Evolutionary conservation across 2,113 vertebrate species (phyloP), one percentile per base, ranked within the genome.

Genomic region (Epinephelus moara): DNA sequence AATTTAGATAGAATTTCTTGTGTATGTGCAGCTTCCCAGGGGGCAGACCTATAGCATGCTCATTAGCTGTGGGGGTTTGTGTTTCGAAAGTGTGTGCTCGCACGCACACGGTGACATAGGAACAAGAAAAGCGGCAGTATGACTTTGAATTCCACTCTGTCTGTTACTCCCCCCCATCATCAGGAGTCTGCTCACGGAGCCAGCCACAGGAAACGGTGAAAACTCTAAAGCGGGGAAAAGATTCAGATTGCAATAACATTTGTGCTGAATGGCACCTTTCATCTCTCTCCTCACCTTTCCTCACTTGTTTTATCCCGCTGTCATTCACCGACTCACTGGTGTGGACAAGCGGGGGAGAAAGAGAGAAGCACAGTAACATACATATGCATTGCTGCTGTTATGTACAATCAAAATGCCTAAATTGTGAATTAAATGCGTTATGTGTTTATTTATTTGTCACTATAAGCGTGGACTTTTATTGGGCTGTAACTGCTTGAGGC

Each of bases 211-310:
- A 86, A 89, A 75, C 66, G 45, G 64, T 70, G 42, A 79, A 84
- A 87, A 85, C 27, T 75, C 76, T 55, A 70, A 78, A 56, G 57
- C 47, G 11, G 71, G 57, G 63, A 55, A 85, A 79, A 76, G 67
- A 86, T 90, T 84, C 68, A 78, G 78, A 90, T 85, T 82, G 76
- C 81, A 85, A 62, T 89, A 88, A 90, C 85, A 82, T 84, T 82
- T 80, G 66, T 55, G 33, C 83, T 74, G 42, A 78, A 76, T 80
- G 57, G 66, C 68, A 79, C 79, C 56, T 87, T 78, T 85, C 70
- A 86, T 86, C 57, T 81, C 25, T n/a, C 72, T 70, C 64, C 60
- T 45, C 40, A 68, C 72, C 27, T 62, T 27, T 56, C 25, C n/a
- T 45, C 42, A 18, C 15, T 82, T 74, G 25, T 67, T 67, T 67